Conservation (phyloP, 2,113 vertebrate genomes). For the Proteles cristata region DNA sequence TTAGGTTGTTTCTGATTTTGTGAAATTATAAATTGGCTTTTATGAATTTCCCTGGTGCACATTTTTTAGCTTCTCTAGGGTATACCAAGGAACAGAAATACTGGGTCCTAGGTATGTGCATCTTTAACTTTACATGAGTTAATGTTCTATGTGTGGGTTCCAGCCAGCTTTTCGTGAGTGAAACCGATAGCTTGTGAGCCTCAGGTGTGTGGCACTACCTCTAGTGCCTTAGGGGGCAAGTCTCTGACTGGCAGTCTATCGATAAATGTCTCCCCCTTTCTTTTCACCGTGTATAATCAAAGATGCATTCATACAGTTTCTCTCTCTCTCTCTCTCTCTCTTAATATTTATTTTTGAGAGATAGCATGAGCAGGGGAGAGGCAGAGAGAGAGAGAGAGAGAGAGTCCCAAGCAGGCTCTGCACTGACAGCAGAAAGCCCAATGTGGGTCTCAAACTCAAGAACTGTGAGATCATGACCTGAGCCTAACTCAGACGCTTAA, state of each 20-base stretch:
- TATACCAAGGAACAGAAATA: neutral
- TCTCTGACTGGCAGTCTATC: neutral
- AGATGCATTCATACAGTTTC: neutral
- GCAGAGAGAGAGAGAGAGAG: too few relatives aligned
- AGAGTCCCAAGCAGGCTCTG: too few relatives aligned
- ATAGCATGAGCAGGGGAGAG: too few relatives aligned
- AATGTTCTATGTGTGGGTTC: neutral
- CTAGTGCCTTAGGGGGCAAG: neutral
- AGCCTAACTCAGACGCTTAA: too few relatives aligned
- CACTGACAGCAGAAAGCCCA: too few relatives aligned
- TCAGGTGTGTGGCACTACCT: neutral
- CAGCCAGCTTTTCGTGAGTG: neutral
- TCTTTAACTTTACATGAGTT: neutral
- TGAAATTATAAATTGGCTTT: neutral
- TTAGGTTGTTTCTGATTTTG: neutral
- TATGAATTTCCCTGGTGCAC: neutral
- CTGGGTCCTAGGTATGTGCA: neutral
- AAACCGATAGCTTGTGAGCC: neutral
- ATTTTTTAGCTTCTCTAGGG: neutral
- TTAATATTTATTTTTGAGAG: too few relatives aligned
- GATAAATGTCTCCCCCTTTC: neutral
- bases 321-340: neutral
- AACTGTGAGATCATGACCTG: too few relatives aligned
- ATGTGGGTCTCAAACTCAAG: too few relatives aligned
- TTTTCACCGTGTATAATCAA: rapidly evolving